Percentiles rank a stretch among this genome's conserved stretches.
Evolutionary conservation across 2,797 vertebrate genomes (phyloP).

Genomic region (Enteromius paludinosus): DNA sequence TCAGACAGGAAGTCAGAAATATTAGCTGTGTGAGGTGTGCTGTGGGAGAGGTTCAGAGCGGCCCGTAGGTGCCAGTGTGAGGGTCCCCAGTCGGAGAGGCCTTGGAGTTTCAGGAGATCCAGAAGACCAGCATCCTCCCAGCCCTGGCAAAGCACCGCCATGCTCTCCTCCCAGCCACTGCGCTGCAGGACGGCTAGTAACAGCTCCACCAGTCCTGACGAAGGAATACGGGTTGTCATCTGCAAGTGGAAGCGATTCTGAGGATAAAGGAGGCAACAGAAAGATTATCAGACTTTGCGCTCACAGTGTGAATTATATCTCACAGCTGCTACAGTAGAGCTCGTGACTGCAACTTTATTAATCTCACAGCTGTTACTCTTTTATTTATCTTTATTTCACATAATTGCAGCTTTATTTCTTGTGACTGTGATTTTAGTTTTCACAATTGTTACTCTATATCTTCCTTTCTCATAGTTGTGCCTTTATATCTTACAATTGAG

Average conservation of each 20-base stretch:
- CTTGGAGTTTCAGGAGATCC: slow-evolving; percentile 73
- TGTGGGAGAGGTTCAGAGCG: slow-evolving; percentile 80
- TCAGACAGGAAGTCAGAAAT: slow-evolving; percentile 73
- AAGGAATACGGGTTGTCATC: slow-evolving; percentile 81
- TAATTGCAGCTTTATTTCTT: neutral
- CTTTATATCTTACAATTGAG: neutral
- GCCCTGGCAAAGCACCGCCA: slow-evolving; percentile 81
- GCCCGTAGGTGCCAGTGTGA: slow-evolving; percentile 71
- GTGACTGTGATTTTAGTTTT: neutral
- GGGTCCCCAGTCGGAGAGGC: slow-evolving; percentile 47
- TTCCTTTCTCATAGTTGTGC: neutral
- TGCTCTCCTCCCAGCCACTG: slow-evolving; percentile 81
- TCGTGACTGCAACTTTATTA: neutral
- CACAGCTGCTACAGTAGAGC: neutral
- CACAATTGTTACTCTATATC: neutral
- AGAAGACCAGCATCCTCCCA: slow-evolving; percentile 82
- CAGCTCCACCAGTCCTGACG: slow-evolving; percentile 80
- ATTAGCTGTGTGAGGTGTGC: slow-evolving; percentile 63
- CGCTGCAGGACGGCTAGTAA: slow-evolving; percentile 78
- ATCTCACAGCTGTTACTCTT: neutral
- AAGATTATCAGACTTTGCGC: neutral
- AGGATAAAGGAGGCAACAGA: neutral
- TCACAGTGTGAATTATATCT: neutral
- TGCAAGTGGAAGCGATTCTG: slow-evolving; percentile 90
- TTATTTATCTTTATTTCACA: neutral